A percentile compares a stretch with the other conserved stretches of the same genome.
Conservation (phyloP, 2,888 invertebrate genomes). For the Vannuccia rotundouncinata region DNA sequence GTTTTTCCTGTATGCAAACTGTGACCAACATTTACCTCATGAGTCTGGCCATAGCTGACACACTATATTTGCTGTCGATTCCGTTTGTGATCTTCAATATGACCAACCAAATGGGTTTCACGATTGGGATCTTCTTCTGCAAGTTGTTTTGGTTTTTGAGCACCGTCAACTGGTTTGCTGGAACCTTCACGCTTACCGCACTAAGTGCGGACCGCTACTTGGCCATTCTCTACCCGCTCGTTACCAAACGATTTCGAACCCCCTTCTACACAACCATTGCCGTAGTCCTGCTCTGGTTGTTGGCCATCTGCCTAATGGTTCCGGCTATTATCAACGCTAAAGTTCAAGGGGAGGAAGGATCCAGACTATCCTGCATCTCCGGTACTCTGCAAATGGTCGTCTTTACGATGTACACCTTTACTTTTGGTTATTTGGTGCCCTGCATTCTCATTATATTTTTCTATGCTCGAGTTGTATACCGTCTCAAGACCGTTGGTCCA, state of each 20-base stretch:
- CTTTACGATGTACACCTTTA: constrained; percentile 8
- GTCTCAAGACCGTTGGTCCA: neutral
- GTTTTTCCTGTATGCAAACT: constrained; percentile 37
- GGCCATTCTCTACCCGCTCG: constrained; percentile 28
- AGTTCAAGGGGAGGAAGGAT: neutral
- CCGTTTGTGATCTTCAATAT: neutral
- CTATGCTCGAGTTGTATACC: constrained; percentile 3
- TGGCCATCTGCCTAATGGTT: constrained; percentile 3
- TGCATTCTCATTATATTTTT: constrained; percentile 20
- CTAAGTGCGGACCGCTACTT: constrained; percentile 28
- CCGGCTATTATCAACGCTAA: constrained; percentile 21
- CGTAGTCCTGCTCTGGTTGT: constrained; percentile 13
- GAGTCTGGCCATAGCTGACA: constrained; percentile 38
- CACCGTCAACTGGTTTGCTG: constrained; percentile 30
- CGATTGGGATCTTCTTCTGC: neutral
- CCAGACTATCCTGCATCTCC: neutral
- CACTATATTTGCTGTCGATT: constrained; percentile 31
- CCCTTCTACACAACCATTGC: neutral
- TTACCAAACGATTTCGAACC: neutral
- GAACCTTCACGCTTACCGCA: constrained; percentile 23
- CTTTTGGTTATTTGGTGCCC: constrained; percentile 21
- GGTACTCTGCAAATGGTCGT: constrained; percentile 17
- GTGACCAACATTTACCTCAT: constrained; percentile 40
- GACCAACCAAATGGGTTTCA: neutral
- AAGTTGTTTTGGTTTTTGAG: neutral